phyloP scores from a whole-genome alignment of 2,113 vertebrate species.

The Seriola dumerili region DNA sequence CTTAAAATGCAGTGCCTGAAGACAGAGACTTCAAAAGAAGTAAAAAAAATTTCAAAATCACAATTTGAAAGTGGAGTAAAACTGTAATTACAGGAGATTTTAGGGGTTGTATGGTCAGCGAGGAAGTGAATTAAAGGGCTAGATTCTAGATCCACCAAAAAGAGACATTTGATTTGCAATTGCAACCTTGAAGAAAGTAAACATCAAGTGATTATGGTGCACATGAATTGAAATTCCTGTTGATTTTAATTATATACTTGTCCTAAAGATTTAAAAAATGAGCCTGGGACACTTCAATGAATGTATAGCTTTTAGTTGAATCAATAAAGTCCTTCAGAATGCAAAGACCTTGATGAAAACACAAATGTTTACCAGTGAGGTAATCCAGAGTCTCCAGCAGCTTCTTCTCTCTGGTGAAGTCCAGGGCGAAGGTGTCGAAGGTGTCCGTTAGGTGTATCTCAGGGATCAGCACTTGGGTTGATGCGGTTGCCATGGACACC shows the following conservation, averaged over 20 bases:
- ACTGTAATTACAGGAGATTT: constrained; percentile 4
- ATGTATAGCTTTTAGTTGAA: too few species aligned
- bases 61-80: neutral
- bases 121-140: constrained; percentile 3
- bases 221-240: neutral
- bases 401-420: constrained; percentile 98
- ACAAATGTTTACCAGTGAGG: constrained; percentile 90
- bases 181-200: neutral
- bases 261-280: neutral
- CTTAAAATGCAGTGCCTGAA: constrained; percentile 24
- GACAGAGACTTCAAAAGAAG: constrained; percentile 43
- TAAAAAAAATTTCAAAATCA: neutral
- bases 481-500: constrained; percentile 98
- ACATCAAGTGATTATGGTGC: neutral
- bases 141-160: neutral
- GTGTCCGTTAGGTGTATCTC: constrained; percentile 98
- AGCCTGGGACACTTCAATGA: neutral
- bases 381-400: constrained; percentile 97
- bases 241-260: neutral
- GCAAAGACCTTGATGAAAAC: neutral
- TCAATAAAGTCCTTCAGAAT: neutral
- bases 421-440: constrained; percentile 96
- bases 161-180: neutral
- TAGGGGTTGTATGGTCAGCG: neutral
- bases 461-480: constrained; percentile 97